A percentile compares a stretch with the other conserved stretches of the same genome.
phyloP scores from a whole-genome alignment of 2,797 vertebrate genomes.

The Sebastes itinus region DNA sequence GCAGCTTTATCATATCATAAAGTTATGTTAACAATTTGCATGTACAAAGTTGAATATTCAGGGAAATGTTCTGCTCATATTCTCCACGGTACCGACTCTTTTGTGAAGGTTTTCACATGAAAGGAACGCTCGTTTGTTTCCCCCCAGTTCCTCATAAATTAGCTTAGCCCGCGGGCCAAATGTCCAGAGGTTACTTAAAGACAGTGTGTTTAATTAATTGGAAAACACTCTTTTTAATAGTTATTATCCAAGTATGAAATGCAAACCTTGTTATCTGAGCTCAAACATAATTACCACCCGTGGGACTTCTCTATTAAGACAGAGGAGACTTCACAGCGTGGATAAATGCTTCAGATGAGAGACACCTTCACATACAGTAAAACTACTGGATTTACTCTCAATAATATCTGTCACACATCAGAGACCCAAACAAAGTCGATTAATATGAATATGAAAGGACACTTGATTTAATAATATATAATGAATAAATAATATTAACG shows the following conservation, averaged over 20 bases:
- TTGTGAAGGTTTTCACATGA: conserved; percentile 64
- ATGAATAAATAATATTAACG: too few species aligned
- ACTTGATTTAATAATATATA: too few species aligned
- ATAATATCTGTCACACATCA: too few species aligned
- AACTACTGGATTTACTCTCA: too few species aligned
- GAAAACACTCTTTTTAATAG: conserved; percentile 90
- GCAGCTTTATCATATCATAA: conserved; percentile 44
- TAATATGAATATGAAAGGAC: too few species aligned
- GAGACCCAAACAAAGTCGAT: too few species aligned
- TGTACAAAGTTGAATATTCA: conserved; percentile 56
- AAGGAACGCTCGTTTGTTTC: conserved; percentile 71
- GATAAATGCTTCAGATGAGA: conserved; percentile 55
- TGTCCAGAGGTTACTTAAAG: conserved; percentile 91
- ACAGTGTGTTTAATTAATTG: conserved; percentile 97
- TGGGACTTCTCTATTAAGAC: conserved; percentile 88
- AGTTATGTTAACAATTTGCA: conserved; percentile 52
- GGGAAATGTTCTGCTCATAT: conserved; percentile 5
- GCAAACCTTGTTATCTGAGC: conserved; percentile 88
- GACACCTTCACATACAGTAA: background rate
- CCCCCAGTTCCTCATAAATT: conserved; percentile 85
- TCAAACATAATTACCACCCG: conserved; percentile 92
- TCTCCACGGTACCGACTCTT: conserved; percentile 45
- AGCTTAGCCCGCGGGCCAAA: conserved; percentile 88
- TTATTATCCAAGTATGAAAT: conserved; percentile 81
- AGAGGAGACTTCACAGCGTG: conserved; percentile 70